Base-by-base conservation (phyloP, 2,888 invertebrate species). In the Pelosia muscerda region DNA sequence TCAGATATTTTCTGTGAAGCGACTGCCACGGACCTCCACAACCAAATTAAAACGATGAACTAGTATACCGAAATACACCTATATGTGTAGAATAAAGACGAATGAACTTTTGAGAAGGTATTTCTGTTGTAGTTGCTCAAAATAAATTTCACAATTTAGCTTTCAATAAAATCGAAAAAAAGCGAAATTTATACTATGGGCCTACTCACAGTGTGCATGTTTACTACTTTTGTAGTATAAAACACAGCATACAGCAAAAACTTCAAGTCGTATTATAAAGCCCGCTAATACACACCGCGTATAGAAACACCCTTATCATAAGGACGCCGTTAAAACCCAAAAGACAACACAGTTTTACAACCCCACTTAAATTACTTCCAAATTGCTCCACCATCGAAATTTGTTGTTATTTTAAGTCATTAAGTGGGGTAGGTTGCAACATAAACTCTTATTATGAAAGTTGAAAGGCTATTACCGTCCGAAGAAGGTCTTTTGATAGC, bases 361-460 rank as follows among this genome's bases (percentile, higher is more conserved):
- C 60, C 69, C 55, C 28, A 74, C 69, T 73, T 74, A 79, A 79
- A 82, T 82, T 75, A 79, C 78, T 76, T 77, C 66, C 57, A 78
- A 82, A 83, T 83, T 81, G 78, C 81, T 76, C 61, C 57, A 61
- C 73, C 73, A 76, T 76, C 79, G 77, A 78, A 80, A 77, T 81
- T 81, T 79, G 78, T 82, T 79, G 77, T 81, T 81, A 81, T 79
- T 82, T 76, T 73, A 74, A 78, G 79, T 77, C 78, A 79, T 85
- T 84, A 83, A 81, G 72, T 74, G 72, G 69, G 71, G 67, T 72
- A 68, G 73, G 73, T 77, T 76, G 81, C 78, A 77, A 78, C 79
- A 81, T 86, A 83, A 84, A 84, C 79, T 83, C 77, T 77, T 84
- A 84, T 85, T 84, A 84, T 78, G 75, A 79, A 82, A 83, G 81